Evolutionary conservation across 2,113 vertebrate genomes (phyloP), one percentile per base, ranked within the genome.

Genomic region (Sebastes fasciatus): DNA sequence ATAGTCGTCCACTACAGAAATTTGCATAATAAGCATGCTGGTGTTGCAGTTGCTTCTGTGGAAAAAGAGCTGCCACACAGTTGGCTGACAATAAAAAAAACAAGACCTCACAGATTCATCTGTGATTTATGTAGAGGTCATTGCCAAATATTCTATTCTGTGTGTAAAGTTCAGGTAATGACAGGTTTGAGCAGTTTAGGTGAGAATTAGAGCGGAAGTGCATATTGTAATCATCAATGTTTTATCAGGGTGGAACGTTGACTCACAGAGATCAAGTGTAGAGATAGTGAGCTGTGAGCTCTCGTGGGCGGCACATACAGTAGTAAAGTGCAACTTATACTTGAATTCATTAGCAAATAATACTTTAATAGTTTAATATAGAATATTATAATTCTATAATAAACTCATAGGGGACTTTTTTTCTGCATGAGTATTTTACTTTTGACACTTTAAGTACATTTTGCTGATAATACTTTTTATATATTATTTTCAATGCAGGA

Each of bases 31-130:
- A 21, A 61, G 13, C 12, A 11, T 7, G 52, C 48, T 79, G 45
- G 58, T 77, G n/a, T 34, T 71, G 42, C 34, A 48, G 40, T 12
- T 72, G 48, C 60, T 60, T 10, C 13, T 49, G 48, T 48, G 65
- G 0, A 16, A 62, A 71, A 70, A 60, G 3, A 78, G 57, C 70
- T 82, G 72, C 76, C 26, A 49, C 8, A 42, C 40, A 57, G 51
- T 68, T 80, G 68, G 48, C 70, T 77, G 2, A 9, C 45, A 17
- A 64, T 52, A n/a, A 65, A 74, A 64, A 34, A 49, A 78, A 78
- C 65, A 67, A 73, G 66, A 79, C 61, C 74, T 79, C 66, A 86
- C 83, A 86, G 45, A 63, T 2, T 26, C 19, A 26, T 66, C 26
- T 81, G 46, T 75, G 54, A 81, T 63, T 77, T 58, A 64, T 52